Evolutionary conservation across 1,140 invertebrate species (phyloP).

Genomic region (Pachyrhynchus sulphureomaculatus): DNA sequence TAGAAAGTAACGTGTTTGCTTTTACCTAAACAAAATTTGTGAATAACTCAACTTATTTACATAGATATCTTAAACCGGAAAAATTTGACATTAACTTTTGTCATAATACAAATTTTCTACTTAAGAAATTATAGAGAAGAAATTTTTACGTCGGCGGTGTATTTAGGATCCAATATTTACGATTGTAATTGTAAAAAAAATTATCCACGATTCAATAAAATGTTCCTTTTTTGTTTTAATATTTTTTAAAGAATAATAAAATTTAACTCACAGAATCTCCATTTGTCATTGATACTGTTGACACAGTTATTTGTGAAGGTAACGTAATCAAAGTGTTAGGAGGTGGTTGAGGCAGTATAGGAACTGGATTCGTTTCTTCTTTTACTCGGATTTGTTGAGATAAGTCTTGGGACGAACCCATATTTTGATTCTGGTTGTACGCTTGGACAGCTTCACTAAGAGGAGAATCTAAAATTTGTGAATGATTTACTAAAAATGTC

Average conservation of each 20-base stretch:
- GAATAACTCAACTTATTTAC: no score
- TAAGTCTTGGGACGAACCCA: constrained; percentile 15
- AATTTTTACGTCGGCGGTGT: no score
- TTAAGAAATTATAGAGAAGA: no score
- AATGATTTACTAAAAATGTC: neutral
- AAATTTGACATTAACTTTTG: no score
- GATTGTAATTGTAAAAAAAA: no score
- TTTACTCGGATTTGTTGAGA: constrained; percentile 37
- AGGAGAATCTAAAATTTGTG: constrained; percentile 5
- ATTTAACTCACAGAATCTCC: constrained; percentile 40
- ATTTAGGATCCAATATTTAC: no score
- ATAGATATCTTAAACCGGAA: no score
- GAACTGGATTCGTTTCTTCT: constrained; percentile 39
- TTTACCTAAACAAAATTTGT: no score
- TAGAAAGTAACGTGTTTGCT: no score
- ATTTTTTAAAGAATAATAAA: constrained; percentile 36
- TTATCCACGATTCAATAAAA: no score
- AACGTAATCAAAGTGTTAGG: constrained; percentile 49
- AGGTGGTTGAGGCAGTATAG: constrained; percentile 41
- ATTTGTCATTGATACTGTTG: constrained; percentile 43
- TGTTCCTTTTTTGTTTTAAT: no score
- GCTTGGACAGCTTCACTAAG: constrained; percentile 6
- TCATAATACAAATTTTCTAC: no score
- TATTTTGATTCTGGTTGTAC: constrained; percentile 24
- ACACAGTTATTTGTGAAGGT: constrained; percentile 50